A percentile compares a stretch with the other conserved stretches of the same genome.
Conservation (phyloP, 2,113 vertebrate species). For the Trematomus loennbergii region DNA sequence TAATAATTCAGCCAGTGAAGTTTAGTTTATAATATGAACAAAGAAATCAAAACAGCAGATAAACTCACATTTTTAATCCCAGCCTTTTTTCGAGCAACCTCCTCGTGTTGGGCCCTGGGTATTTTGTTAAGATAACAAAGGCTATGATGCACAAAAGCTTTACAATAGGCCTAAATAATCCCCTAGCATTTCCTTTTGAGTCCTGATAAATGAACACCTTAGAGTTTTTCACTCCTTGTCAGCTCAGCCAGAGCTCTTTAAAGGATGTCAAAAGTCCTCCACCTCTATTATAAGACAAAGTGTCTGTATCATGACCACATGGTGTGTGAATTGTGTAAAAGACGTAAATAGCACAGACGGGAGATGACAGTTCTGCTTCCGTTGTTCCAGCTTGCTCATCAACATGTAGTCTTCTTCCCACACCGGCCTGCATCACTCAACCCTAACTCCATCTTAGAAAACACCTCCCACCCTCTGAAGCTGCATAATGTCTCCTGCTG, state of each 20-base stretch:
- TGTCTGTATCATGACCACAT: constrained; percentile 22
- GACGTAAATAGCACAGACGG: constrained; percentile 48
- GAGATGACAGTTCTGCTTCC: constrained; percentile 55
- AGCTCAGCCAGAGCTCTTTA: constrained; percentile 29
- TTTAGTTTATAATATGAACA: neutral
- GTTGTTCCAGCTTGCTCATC: constrained; percentile 56
- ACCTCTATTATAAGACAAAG: constrained; percentile 27
- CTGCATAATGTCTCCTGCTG: neutral
- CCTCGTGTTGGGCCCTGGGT: neutral
- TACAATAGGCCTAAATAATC: neutral
- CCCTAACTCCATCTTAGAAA: constrained; percentile 49
- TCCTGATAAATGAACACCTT: constrained; percentile 52
- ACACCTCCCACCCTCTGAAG: constrained; percentile 51
- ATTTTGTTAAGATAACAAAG: neutral
- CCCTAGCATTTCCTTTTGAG: neutral
- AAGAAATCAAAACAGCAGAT: neutral
- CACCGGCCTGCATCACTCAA: constrained; percentile 45
- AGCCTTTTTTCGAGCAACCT: neutral
- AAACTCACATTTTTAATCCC: neutral
- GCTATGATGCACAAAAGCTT: no score
- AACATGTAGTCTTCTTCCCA: constrained; percentile 56
- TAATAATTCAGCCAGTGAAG: neutral
- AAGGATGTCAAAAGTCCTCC: constrained; percentile 42
- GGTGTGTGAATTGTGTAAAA: constrained; percentile 19
- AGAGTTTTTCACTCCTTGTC: constrained; percentile 43